Evolutionary conservation across 2,888 invertebrate species (phyloP).

Genomic region (Ichneumon xanthorius): DNA sequence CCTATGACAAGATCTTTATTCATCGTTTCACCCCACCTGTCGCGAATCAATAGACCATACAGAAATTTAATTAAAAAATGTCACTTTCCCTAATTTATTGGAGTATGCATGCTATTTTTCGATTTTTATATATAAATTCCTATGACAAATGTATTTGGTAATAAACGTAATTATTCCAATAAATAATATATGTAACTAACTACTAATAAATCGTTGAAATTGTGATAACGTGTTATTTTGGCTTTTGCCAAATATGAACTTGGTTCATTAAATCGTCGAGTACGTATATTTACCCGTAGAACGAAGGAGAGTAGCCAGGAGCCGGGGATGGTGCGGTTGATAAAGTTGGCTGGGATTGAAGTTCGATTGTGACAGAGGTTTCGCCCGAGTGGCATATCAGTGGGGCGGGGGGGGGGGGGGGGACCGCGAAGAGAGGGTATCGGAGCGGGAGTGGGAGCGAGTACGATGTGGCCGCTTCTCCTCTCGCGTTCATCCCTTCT

Average conservation of each 20-base stretch:
- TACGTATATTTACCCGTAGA: constrained; percentile 15
- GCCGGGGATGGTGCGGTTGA: constrained; percentile 15
- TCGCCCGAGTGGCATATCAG: background rate
- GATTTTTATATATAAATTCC: no score
- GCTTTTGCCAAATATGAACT: constrained; percentile 23
- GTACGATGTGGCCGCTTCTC: constrained; percentile 11
- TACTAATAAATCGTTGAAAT: constrained; percentile 42
- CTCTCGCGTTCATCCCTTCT: background rate
- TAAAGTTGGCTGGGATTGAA: constrained; percentile 47
- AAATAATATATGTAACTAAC: background rate
- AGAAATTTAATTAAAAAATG: no score
- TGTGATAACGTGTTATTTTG: background rate
- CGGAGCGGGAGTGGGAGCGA: background rate
- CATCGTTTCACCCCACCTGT: no score
- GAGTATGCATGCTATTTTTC: no score
- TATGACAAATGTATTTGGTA: no score
- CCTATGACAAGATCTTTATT: background rate
- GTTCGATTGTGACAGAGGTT: constrained; percentile 42
- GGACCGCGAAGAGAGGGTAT: constrained; percentile 1
- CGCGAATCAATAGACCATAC: no score
- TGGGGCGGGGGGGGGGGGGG: background rate
- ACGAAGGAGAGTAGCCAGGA: constrained; percentile 16
- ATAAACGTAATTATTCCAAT: background rate
- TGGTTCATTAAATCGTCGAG: constrained; percentile 42
- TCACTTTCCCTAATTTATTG: no score